These are phyloP conservation scores for Lepidocyrtinus sp. DNA, from an alignment of 2,888 invertebrate genomes.

Conservation along the genomic window DNA sequence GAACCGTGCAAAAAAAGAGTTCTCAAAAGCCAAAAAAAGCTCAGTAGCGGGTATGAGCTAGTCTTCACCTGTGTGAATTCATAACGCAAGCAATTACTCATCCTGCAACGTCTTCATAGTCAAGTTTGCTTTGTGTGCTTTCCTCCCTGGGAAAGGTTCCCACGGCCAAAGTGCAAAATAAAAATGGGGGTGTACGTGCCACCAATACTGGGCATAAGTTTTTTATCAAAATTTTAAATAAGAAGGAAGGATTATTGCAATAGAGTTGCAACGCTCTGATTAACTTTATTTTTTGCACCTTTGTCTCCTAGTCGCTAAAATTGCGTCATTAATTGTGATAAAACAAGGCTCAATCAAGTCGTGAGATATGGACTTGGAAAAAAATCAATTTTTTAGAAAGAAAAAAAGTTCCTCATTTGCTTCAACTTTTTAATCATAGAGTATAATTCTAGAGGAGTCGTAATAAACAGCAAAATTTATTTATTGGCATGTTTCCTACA, in stretches of 20 bases:
- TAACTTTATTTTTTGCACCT: not conserved
- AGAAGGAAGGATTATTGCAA: not conserved
- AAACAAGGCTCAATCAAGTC: not conserved
- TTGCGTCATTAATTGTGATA: not conserved
- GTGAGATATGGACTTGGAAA: not conserved
- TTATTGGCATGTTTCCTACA: not conserved
- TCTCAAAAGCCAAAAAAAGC: not conserved
- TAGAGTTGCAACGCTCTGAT: not conserved
- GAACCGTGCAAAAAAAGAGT: not conserved
- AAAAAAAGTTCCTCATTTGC: not conserved
- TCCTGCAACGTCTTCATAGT: conserved; percentile 11
- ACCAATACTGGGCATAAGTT: too few relatives aligned
- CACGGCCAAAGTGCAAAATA: conserved; percentile 37
- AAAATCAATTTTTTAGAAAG: not conserved
- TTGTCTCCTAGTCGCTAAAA: not conserved
- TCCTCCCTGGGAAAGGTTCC: conserved; percentile 40
- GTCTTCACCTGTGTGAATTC: not conserved
- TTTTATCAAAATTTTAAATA: not conserved
- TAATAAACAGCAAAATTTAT: not conserved
- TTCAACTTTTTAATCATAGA: not conserved
- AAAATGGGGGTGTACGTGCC: conserved; percentile 14
- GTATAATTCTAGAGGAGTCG: not conserved
- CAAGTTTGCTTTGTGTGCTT: not conserved
- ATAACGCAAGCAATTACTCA: conserved; percentile 49
- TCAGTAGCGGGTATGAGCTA: not conserved